Base-by-base conservation (phyloP, 2,113 vertebrate genomes). In the Hipposideros armiger region DNA sequence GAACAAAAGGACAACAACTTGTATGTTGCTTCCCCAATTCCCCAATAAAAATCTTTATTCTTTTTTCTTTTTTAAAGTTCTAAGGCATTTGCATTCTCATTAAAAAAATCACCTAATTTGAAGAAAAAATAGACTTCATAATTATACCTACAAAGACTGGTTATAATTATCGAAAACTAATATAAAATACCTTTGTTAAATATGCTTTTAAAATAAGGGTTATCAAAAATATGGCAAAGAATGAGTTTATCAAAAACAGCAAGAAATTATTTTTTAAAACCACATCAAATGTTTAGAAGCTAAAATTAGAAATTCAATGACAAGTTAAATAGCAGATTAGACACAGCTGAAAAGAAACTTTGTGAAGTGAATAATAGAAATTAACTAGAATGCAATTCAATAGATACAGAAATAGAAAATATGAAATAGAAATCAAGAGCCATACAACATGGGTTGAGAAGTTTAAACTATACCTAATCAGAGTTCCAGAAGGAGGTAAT, bases 281-380 rank as follows among this genome's bases (percentile, higher is more conserved):
- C 28, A 74, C 9, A 60, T 74, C 54, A 95, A 70, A 86, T 40
- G 10, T 64, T 85, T 86, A 86, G n/a, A 93, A 92, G 69, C 50
- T 70, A 10, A 81, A 89, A 76, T 90, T 42, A 82, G 73, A 81
- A 90, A 69, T 36, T 84, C 80, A 85, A 24, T 92, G 40, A 73
- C 20, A 80, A n/a, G 28, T 40, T 66, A 76, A 90, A 66, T 11
- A 93, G 36, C 62, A 76, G n/a, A 91, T 52, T 84, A 91, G 42
- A 95, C 60, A 70, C 16, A 74, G 58, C 15, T 89, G 72, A 74
- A 50, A 76, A 94, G 32, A 82, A 42, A 69, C 64, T 76, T 47
- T 56, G 54, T 36, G 11, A 67, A 60, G 52, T 74, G 73, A 95
- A 26, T 42, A 89, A 70, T 2, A 92, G 36, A 16, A 92, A 97